Evolutionary conservation across 2,888 invertebrate species (phyloP), one percentile per base, ranked within the genome.

Genomic region (Amblyjoppa proteus): DNA sequence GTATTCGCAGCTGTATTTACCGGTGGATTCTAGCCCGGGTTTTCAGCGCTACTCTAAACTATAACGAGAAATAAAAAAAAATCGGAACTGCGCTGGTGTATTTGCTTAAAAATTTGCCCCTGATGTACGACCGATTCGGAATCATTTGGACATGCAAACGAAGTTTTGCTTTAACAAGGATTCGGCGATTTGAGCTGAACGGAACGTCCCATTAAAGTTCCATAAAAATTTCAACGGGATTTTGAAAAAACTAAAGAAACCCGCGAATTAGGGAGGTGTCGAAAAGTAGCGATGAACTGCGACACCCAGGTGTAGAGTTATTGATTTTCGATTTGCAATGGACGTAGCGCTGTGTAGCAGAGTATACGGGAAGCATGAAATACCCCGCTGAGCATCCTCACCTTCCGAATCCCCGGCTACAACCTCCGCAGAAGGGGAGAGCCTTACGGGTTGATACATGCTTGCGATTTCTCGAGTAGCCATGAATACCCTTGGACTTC

Each of bases 291-390:
- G 58, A 41, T 74, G 45, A 61, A 61, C 58, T 61, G 61, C 45
- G 28, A 74, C 28, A 28, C 41, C 61, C 74, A 61, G 61, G 61
- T 61, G 74, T 28, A 49, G 34, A 64, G 45, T 61, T 74, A 74
- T 74, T 74, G 74, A 74, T 74, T 74, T 74, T 61, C 74, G 74
- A 74, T 74, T 74, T 74, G 74, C 58, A 61, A 74, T 45, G 61
- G 41, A 74, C 74, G n/a, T 41, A 13, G 58, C 41, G 31, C 64
- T 34, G 34, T 64, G 64, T 31, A 16, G 34, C 31, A 16, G 64
- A n/a, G 31, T 31, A 64, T 16, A 34, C 34, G 34, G 34, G 7
- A 34, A 64, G 64, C 64, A 64, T 34, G 64, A 64, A 31, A 64
- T 64, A 64, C 31, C 34, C 31, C 34, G 34, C 16, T 6, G 16